These are phyloP conservation scores for Acrobasis suavella DNA, from an alignment of 2,888 invertebrate species.

Conservation along the genomic window DNA sequence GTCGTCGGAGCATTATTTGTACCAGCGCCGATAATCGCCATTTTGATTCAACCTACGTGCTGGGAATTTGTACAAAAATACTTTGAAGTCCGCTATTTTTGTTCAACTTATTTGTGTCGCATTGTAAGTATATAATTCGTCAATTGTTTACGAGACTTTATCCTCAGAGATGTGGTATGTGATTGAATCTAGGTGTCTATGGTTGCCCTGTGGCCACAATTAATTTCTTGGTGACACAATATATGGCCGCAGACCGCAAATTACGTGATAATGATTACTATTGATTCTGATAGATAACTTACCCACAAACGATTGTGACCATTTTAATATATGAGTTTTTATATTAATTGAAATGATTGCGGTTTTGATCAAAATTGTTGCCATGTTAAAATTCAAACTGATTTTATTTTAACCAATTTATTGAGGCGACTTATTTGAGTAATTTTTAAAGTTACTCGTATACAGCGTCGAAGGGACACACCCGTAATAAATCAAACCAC, in stretches of 20 bases:
- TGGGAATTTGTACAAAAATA: too few species aligned
- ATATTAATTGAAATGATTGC: neutral
- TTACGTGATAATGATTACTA: constrained; percentile 3
- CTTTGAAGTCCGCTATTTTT: too few species aligned
- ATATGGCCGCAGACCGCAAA: constrained; percentile 11
- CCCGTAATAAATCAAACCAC: too few species aligned
- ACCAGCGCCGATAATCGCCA: too few species aligned
- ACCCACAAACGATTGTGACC: constrained; percentile 7
- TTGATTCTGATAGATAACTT: neutral
- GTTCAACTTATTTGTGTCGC: too few species aligned
- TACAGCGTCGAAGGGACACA: too few species aligned
- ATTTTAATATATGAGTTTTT: constrained; percentile 1
- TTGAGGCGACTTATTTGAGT: too few species aligned
- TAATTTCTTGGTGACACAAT: constrained; percentile 33
- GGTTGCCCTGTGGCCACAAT: constrained; percentile 28
- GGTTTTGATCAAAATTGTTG: neutral
- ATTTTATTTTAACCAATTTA: neutral
- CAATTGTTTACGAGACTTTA: too few species aligned
- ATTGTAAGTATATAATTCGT: too few species aligned
- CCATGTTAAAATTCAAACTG: neutral
- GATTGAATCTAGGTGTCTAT: neutral
- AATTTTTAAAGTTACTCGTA: too few species aligned
- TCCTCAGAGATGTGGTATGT: neutral
- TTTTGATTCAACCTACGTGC: too few species aligned
- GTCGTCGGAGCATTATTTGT: too few species aligned